phyloP scores from a whole-genome alignment of 2,797 vertebrate species.

The Spheniscus humboldti region DNA sequence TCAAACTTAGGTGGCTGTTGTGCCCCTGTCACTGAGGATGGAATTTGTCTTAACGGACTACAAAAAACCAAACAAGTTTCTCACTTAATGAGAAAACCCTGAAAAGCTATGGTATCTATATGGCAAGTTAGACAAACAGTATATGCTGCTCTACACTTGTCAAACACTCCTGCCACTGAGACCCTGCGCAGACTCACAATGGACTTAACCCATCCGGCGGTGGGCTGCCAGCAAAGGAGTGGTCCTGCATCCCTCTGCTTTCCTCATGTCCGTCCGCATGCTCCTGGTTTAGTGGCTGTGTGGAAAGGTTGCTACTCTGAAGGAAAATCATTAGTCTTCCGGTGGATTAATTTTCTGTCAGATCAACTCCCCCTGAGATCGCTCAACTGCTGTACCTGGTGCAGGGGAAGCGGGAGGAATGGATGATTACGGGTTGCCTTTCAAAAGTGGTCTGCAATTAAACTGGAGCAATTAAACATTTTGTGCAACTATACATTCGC shows the following conservation, averaged over 20 bases:
- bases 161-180: not conserved
- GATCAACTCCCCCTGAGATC: not conserved
- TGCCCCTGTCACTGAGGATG: not conserved
- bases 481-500: not conserved
- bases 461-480: not conserved
- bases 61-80: not conserved
- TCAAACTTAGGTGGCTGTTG: not conserved
- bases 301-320: not conserved
- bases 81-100: not conserved
- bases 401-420: not conserved
- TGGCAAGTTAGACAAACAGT: not conserved
- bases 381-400: not conserved
- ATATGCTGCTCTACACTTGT: not conserved
- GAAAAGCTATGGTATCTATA: not conserved
- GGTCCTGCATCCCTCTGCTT: not conserved
- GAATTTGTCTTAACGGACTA: not conserved
- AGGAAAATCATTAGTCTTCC: not conserved
- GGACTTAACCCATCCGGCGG: not conserved
- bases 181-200: rapidly evolving
- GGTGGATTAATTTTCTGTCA: not conserved
- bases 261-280: not conserved
- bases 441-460: not conserved
- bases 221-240: not conserved
- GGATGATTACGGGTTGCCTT: not conserved
- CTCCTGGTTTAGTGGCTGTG: not conserved